Base-by-base conservation (phyloP, 2,797 vertebrate genomes). In the Bradypodion pumilum region DNA sequence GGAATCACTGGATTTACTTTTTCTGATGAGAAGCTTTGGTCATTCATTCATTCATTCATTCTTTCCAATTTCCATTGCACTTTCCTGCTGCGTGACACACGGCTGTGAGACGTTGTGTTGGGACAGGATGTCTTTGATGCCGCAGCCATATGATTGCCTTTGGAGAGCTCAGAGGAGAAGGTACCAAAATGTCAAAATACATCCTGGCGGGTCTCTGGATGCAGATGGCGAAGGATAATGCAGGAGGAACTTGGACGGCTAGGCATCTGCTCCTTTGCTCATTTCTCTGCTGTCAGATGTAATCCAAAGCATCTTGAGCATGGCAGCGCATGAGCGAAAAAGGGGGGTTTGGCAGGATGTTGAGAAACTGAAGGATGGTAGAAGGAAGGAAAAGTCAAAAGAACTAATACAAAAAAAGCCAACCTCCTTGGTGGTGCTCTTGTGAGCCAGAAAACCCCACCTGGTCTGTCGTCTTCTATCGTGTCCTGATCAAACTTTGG, bases 191-290 rank as follows among this genome's bases (percentile, higher is more conserved):
- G 27, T 29, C 63, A 12, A 21, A 52, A 82, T 86, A 59, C 78
- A 82, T 87, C 85, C 87, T 90, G 92, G 91, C 81, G 83, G 81
- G 86, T 83, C 62, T 70, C 13, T 19, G 90, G 89, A 87, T 91
- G 91, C 93, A 94, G 93, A 90, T 93, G 95, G 91, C 78, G 78
- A 90, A 88, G 90, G 81, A 91, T 85, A 91, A 74, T 95, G 92
- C 90, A 91, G 90, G 74, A 32, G 68, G 21, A 21, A 7, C 91
- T 86, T 90, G 84, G 77, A 72, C 87, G 90, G 78, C 21, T 5
- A 69, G 68, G 82, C 93, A 91, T 95, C 93, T 94, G 92, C 91
- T 93, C 86, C 12, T 4, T 79, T 91, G 93, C 93, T 95, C 95
- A 85, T 89, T 93, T 93, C 90, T 92, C 6, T 81, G 52, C 89